Evolutionary conservation across 2,888 invertebrate genomes (phyloP).

Genomic region (Hirtodrosophila confusa): DNA sequence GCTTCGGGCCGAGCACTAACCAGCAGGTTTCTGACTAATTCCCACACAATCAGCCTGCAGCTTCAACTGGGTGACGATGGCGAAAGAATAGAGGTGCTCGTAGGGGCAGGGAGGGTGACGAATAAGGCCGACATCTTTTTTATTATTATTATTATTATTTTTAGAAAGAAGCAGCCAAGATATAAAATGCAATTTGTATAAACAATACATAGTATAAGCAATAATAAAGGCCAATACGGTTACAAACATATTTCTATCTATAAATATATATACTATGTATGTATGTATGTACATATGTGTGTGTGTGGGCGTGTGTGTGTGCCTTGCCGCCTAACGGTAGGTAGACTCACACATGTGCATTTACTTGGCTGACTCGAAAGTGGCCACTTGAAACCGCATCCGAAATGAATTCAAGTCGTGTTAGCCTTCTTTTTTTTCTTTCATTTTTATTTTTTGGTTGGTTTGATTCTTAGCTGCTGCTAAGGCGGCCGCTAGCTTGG

Average conservation of each 20-base stretch:
- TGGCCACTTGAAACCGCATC: slow-evolving; percentile 49
- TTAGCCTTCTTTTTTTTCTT: slow-evolving; percentile 25
- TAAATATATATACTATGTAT: slow-evolving; percentile 2
- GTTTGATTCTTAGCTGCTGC: slow-evolving; percentile 43
- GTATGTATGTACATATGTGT: too few species aligned
- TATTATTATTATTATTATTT: not conserved
- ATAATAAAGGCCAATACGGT: slow-evolving; percentile 13
- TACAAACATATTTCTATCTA: slow-evolving; percentile 20
- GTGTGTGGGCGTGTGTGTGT: slow-evolving; percentile 7
- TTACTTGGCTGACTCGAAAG: slow-evolving; percentile 31
- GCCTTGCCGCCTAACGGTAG: slow-evolving; percentile 36
- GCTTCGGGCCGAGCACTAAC: slow-evolving; percentile 3
- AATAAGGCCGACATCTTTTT: slow-evolving; percentile 18
- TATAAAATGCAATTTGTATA: slow-evolving; percentile 52
- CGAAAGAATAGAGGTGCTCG: slow-evolving; percentile 26
- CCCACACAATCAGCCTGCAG: slow-evolving; percentile 40
- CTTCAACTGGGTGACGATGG: slow-evolving; percentile 44
- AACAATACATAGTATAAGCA: slow-evolving; percentile 18
- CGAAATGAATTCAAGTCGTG: slow-evolving; percentile 47
- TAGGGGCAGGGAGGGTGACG: not conserved
- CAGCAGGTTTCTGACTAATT: slow-evolving; percentile 80
- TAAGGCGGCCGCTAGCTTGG: slow-evolving; percentile 12
- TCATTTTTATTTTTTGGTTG: slow-evolving; percentile 22
- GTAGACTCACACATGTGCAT: slow-evolving; percentile 7
- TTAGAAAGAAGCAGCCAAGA: slow-evolving; percentile 10